Evolutionary conservation across 35 echinoderm and acorn worm species (phyloP), one percentile per base, ranked within the genome.

Genomic region (Stichopus chloronotus): DNA sequence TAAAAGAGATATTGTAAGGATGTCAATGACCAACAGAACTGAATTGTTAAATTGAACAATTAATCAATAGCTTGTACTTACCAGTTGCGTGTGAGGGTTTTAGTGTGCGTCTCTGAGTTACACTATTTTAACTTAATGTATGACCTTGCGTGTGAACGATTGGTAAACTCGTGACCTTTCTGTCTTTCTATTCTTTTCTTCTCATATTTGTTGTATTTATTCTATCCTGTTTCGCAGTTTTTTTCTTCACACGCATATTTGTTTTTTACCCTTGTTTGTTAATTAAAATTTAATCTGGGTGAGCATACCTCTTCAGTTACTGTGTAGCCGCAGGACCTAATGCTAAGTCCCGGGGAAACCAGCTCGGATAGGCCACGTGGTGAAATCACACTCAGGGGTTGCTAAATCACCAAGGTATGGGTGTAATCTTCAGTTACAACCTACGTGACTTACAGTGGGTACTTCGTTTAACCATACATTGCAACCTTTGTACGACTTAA

Each of bases 31-130:
- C 80, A 83, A 9, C 80, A 6, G 4, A 4, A 56, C 9, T 43
- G 52, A 17, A 83, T 83, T 83, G 80, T 83, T 83, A 17, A 83
- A 83, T 83, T 83, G 52, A 83, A 83, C 80, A 83, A 83, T 83
- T 56, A 83, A 56, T 83, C 7, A 83, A 43, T 16, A 19, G 55
- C 8, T 52, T 83, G n/a, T 83, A 83, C 80, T 53, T 53, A 65
- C 43, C 25, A 83, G 43, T 83, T n/a, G 80, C 80, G 80, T 83
- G 80, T 83, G 80, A 83, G 80, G 80, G 80, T 43, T n/a, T 83
- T 17, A 83, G 55, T 83, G 55, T n/a, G 53, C 25, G 53, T 19
- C 55, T 52, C 55, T 14, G 19, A n/a, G 80, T 17, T 53, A 56
- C 80, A 43, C 76, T 83, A 83, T 83, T 83, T 43, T 65, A 65